Percentiles rank a stretch among this genome's conserved stretches.
Evolutionary conservation across 92 coral and sea anemone genomes (phyloP).

Genomic region (Epizoanthus stellaris): DNA sequence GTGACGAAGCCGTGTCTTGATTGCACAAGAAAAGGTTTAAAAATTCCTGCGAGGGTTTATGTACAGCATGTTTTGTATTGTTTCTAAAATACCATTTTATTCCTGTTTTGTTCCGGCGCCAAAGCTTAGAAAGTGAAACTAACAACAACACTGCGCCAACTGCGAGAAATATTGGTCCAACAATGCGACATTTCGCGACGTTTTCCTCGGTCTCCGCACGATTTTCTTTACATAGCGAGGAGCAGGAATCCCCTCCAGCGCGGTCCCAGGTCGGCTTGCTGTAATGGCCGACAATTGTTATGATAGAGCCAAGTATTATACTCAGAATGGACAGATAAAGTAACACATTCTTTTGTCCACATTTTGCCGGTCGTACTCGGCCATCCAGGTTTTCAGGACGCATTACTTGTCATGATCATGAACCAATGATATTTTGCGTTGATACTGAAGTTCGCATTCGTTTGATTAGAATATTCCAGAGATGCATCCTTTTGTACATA

Average conservation of each 20-base stretch:
- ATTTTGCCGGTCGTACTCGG: conserved; percentile 29
- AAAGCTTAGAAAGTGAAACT: conserved; percentile 3
- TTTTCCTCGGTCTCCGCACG: conserved; percentile 21
- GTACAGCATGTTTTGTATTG: not conserved
- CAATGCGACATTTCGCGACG: conserved; percentile 20
- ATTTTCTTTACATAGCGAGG: conserved; percentile 9
- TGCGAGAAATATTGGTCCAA: conserved; percentile 26
- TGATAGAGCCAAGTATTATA: not conserved
- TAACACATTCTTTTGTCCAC: conserved; percentile 24
- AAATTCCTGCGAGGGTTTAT: not conserved
- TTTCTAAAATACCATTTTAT: conserved; percentile 31
- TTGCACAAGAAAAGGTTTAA: conserved; percentile 11
- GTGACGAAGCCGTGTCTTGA: not conserved
- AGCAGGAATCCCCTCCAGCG: not conserved
- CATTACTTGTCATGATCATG: not conserved
- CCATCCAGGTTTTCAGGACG: conserved; percentile 32
- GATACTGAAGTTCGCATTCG: too few relatives aligned
- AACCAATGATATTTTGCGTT: not conserved
- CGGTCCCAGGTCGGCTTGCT: conserved; percentile 25
- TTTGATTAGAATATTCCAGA: too few relatives aligned
- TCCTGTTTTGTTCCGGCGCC: conserved; percentile 30
- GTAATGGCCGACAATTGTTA: conserved; percentile 31
- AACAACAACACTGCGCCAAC: conserved; percentile 14
- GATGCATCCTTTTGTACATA: too few relatives aligned
- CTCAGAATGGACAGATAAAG: conserved; percentile 23